Evolutionary conservation across 2,113 vertebrate genomes (phyloP), one percentile per base, ranked within the genome.

Genomic region (Carassius carassius): DNA sequence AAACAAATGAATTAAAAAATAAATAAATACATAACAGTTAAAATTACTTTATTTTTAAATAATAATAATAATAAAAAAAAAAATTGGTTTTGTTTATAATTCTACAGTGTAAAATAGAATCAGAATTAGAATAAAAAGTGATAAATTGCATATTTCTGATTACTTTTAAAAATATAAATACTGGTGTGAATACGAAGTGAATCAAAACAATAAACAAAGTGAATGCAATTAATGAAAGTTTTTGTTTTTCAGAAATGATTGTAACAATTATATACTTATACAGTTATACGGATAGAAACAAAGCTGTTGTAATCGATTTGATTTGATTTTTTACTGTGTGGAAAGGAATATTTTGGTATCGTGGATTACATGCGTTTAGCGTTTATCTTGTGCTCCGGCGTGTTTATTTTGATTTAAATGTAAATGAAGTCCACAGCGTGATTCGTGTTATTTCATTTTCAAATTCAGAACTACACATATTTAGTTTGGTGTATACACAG

Each of bases 401-500:
- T 77, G 78, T 51, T 84, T 54, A 77, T 84, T 77, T 74, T 47
- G 80, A 85, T 83, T 85, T 83, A 77, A 82, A 86, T 84, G 69
- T 56, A 86, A 86, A 86, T 86, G 44, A 84, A 82, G 65, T 29
- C 32, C 23, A 25, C 78, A 63, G 62, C 47, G 10, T 19, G 78
- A 35, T 63, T 79, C 56, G 3, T 77, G 32, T 70, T 16, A 60
- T 62, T 88, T 70, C 25, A 37, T 75, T 58, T 16, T 17, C 21
- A 67, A 56, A 58, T 85, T 77, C 63, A 47, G 32, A 83, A 41
- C 67, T 62, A 72, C 85, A 82, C 47, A 70, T 49, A 73, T 67
- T 65, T 60, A 78, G 86, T 84, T 91, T 90, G 89, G 83, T 87
- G 87, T 89, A 84, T 86, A 86, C 90, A 89, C 90, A 91, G 89